Percentiles rank a stretch among this genome's conserved stretches.
Evolutionary conservation across 2,888 invertebrate species (phyloP).

Genomic region (Trachelus tabidus): DNA sequence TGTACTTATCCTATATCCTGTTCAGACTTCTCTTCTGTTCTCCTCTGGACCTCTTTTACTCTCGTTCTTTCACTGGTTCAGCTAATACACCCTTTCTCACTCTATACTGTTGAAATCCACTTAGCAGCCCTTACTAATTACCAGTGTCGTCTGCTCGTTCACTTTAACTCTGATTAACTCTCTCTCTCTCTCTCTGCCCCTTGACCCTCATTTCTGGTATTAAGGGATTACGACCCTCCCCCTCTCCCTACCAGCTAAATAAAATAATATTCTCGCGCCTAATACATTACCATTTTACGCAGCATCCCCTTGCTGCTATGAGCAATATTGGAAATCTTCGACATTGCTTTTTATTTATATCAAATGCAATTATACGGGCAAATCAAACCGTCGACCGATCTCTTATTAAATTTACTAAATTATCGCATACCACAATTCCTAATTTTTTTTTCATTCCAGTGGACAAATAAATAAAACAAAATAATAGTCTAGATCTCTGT

Average conservation of each 20-base stretch:
- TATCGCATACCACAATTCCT: not conserved
- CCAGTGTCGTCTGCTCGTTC: constrained; percentile 47
- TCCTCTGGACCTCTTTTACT: not conserved
- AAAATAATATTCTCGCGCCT: not conserved
- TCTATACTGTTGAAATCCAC: constrained; percentile 35
- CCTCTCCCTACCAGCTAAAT: not conserved
- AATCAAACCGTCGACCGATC: not conserved
- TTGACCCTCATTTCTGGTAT: not conserved
- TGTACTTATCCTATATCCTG: not conserved
- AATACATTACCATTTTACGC: not conserved
- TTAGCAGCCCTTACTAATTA: constrained; percentile 56
- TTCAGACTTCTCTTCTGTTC: not conserved
- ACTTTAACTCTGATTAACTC: constrained; percentile 58
- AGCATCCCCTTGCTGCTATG: not conserved
- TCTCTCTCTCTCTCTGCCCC: constrained; percentile 17
- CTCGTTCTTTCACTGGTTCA: not conserved
- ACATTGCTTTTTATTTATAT: not conserved
- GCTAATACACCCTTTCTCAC: not conserved
- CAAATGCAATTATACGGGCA: not conserved
- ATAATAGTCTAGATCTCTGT: not conserved
- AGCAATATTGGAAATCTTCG: not conserved
- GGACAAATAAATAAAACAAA: not conserved
- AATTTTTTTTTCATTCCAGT: not conserved
- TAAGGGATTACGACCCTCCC: not conserved
- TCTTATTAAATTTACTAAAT: not conserved